Percentiles rank a stretch among this genome's conserved stretches.
These are phyloP conservation scores for Oscheius sp. DNA, from an alignment of 2,888 invertebrate species.

Conservation along the genomic window DNA sequence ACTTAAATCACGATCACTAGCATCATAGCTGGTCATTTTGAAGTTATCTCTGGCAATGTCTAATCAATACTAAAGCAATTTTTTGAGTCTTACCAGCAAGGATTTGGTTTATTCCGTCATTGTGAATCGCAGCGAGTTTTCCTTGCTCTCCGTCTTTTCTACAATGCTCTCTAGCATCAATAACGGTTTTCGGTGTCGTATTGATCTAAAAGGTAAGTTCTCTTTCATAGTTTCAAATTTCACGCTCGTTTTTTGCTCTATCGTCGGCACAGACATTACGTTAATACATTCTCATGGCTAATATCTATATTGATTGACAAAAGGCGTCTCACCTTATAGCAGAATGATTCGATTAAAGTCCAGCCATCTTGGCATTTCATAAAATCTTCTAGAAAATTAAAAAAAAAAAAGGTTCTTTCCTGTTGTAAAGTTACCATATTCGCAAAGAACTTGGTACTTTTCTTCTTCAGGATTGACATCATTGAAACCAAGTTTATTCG, in stretches of 20 bases:
- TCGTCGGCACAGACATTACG: too few species aligned
- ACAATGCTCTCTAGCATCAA: not conserved
- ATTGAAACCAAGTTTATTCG: slow-evolving; percentile 30
- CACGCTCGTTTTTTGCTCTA: too few species aligned
- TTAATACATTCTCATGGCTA: too few species aligned
- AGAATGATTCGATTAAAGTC: slow-evolving; percentile 14
- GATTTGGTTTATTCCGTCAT: slow-evolving; percentile 24
- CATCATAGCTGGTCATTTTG: not conserved
- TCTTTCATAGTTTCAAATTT: too few species aligned
- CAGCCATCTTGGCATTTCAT: slow-evolving; percentile 9
- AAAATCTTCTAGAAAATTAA: slow-evolving; percentile 17
- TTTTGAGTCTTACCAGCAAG: slow-evolving; percentile 3
- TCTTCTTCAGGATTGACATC: slow-evolving; percentile 31
- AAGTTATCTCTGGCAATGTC: slow-evolving; percentile 11
- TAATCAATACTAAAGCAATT: not conserved
- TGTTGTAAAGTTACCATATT: slow-evolving; percentile 27
- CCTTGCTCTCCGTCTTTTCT: not conserved
- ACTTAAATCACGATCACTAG: not conserved
- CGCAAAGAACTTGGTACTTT: slow-evolving; percentile 32
- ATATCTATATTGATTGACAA: too few species aligned
- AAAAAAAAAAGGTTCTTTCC: not conserved
- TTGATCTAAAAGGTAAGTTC: not conserved
- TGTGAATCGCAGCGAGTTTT: slow-evolving; percentile 21
- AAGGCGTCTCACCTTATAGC: slow-evolving; percentile 18
- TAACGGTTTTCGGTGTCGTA: too few species aligned